Conservation (phyloP, 1,140 invertebrate genomes). For the Thrips palmi region DNA sequence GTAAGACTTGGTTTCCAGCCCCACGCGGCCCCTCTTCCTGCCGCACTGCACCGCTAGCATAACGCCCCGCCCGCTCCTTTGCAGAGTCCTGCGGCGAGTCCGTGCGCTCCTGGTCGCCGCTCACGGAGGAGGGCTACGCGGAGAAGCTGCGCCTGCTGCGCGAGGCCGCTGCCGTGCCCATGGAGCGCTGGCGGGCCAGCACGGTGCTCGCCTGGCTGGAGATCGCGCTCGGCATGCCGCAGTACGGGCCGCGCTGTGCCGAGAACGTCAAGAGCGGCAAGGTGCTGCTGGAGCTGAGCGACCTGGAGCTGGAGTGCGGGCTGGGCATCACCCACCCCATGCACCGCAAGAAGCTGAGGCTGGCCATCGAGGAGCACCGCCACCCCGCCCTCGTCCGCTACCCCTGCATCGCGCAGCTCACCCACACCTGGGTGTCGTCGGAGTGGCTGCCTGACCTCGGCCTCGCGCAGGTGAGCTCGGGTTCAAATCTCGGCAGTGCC, state of each 20-base stretch:
- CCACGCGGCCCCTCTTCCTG: too few relatives aligned
- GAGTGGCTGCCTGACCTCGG: constrained; percentile 85
- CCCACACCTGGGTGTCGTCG: constrained; percentile 78
- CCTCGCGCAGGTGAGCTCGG: constrained; percentile 44
- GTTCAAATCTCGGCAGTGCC: too few relatives aligned
- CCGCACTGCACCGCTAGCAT: too few relatives aligned
- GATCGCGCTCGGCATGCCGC: constrained; percentile 81
- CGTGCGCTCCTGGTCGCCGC: constrained; percentile 42
- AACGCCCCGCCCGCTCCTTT: too few relatives aligned
- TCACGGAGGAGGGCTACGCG: constrained; percentile 66
- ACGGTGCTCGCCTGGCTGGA: constrained; percentile 88
- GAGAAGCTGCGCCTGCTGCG: constrained; percentile 62
- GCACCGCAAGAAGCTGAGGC: constrained; percentile 79
- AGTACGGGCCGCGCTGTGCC: constrained; percentile 72
- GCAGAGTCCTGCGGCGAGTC: constrained; percentile 11
- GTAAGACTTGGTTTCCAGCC: constrained; percentile 11
- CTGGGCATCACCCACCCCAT: constrained; percentile 75
- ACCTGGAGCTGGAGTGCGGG: constrained; percentile 71
- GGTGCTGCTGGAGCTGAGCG: constrained; percentile 74
- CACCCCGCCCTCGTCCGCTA: constrained; percentile 69
- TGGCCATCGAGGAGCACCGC: constrained; percentile 83
- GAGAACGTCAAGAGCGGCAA: constrained; percentile 91
- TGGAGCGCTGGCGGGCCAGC: constrained; percentile 78
- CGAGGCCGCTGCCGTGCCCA: constrained; percentile 70
- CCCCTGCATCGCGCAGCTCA: constrained; percentile 66